Base-by-base conservation (phyloP, 2,113 vertebrate species). In the Dryoscopus gambensis region DNA sequence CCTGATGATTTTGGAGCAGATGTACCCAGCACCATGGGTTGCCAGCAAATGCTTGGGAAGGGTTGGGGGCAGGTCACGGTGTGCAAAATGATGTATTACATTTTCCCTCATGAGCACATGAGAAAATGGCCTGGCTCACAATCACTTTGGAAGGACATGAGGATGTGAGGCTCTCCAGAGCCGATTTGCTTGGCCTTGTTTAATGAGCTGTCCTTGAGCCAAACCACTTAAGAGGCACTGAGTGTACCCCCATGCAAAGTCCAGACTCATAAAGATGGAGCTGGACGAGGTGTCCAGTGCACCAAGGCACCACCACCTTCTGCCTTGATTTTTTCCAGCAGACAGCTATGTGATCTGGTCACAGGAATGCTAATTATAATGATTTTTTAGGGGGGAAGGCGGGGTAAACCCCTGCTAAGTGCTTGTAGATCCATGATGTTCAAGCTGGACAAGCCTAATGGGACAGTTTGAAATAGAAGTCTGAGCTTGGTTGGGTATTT, bases 211-310 rank as follows among this genome's bases (percentile, higher is more conserved):
- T 64, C 73, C 68, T 60, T 71, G 31, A 89, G 49, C 39, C 76
- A 84, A 69, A 55, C 64, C 1, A 5, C 44, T 55, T 13, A 23
- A 86, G 70, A 15, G 33, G 49, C 27, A 59, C 30, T 8, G 33
- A 57, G 15, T 59, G 73, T 44, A 81, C 27, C 27, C 0, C 0
- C 1, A 30, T 33, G 49, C 44, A 63, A 85, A 85, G 35, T 42
- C 60, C 71, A 83, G 53, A 20, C 53, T 68, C 10, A 2, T 42
- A 59, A 80, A 86, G 37, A 15, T 9, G 18, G 62, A 57, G 13
- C 44, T 67, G 70, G 46, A 49, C 0, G 2, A 85, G 19, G 31
- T 1, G 0, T 30, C 16, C 1, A 3, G 13, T 13, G 35, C 7
- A 28, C 56, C 62, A 70, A 62, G 44, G 47, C 35, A 63, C 22